Conservation (phyloP, 1,140 invertebrate genomes). For the Palaemon carinicauda region DNA sequence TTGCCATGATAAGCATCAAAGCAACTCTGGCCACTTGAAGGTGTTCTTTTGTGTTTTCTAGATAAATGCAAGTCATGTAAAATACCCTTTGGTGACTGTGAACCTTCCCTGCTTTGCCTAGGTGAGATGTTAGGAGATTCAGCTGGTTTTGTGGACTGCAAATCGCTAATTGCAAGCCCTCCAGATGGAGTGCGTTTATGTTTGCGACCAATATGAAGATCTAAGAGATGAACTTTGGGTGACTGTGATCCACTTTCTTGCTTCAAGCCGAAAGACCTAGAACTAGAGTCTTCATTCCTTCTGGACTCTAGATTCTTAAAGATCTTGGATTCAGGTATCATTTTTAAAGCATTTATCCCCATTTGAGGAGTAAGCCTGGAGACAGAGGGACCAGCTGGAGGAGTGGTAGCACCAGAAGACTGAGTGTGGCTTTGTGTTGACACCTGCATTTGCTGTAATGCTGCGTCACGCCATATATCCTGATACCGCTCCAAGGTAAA, state of each 20-base stretch:
- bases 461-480: conserved; percentile 41
- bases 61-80: conserved; percentile 26
- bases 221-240: conserved; percentile 25
- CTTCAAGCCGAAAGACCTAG: background rate
- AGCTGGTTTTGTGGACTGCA: background rate
- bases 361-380: conserved; percentile 37
- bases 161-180: conserved; percentile 6
- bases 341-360: conserved; percentile 40
- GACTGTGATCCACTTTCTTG: conserved; percentile 34
- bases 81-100: conserved; percentile 48
- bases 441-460: conserved; percentile 11
- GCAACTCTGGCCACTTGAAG: conserved; percentile 7
- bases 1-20: conserved; percentile 17
- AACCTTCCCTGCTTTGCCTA: conserved; percentile 19
- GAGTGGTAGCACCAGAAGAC: conserved; percentile 26
- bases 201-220: conserved; percentile 15
- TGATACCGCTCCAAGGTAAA: conserved; percentile 51
- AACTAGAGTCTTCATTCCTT: background rate
- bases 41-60: conserved; percentile 19
- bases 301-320: conserved; percentile 25
- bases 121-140: conserved; percentile 25
- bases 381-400: conserved; percentile 21
- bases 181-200: conserved; percentile 43
- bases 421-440: conserved; percentile 20
- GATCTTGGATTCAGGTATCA: conserved; percentile 44